These are phyloP conservation scores for Trematocara nigrifrons DNA, from an alignment of 2,113 vertebrate species.

Conservation along the genomic window DNA sequence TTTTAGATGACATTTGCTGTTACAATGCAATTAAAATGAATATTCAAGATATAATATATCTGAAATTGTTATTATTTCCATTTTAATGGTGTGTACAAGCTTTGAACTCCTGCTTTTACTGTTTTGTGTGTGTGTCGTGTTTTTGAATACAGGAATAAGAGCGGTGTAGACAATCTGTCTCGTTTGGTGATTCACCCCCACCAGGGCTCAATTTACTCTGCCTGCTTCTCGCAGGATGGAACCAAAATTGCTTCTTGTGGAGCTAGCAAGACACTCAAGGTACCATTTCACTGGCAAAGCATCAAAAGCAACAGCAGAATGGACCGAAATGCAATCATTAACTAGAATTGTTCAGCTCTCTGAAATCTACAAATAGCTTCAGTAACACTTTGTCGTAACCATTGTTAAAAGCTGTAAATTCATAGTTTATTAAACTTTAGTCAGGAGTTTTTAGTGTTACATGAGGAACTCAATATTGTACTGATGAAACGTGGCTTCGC, in stretches of 20 bases:
- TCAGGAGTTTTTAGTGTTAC: neutral
- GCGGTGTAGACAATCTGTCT: conserved; percentile 80
- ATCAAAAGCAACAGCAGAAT: neutral
- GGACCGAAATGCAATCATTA: neutral
- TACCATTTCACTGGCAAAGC: conserved; percentile 38
- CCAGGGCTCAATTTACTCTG: conserved; percentile 85
- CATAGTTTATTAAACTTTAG: neutral
- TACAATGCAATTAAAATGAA: neutral
- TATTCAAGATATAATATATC: neutral
- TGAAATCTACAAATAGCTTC: neutral
- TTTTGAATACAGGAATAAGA: conserved; percentile 81
- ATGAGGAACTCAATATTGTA: neutral
- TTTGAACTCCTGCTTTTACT: neutral
- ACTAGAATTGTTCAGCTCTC: neutral
- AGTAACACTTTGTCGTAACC: neutral
- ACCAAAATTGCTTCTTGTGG: conserved; percentile 90
- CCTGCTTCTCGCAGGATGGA: conserved; percentile 89
- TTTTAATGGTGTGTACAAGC: neutral
- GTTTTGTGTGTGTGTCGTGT: neutral
- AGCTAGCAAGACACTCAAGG: conserved; percentile 86
- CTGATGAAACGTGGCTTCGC: neutral
- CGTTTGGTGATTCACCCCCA: conserved; percentile 89
- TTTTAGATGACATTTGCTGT: neutral
- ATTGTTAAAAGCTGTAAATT: neutral
- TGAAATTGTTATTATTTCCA: neutral